A percentile compares a stretch with the other conserved stretches of the same genome.
These are phyloP conservation scores for Cyanoderma ruficeps DNA, from an alignment of 2,113 vertebrate genomes.

Conservation along the genomic window DNA sequence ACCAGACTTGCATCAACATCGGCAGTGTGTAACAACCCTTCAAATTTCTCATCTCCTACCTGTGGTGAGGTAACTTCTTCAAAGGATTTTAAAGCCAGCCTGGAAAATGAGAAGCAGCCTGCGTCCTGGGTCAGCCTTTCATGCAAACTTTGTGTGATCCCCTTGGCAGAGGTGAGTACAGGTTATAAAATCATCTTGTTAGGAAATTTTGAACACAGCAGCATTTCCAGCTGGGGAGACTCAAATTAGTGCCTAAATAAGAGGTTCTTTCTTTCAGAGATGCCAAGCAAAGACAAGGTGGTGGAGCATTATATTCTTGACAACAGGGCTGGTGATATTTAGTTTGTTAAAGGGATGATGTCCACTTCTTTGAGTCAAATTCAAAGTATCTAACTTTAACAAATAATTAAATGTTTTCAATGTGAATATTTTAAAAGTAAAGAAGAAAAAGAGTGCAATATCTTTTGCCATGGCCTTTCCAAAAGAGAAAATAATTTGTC, in stretches of 20 bases:
- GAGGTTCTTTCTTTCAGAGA: not conserved
- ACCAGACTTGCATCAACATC: not conserved
- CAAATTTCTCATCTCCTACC: constrained; percentile 47
- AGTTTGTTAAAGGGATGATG: not conserved
- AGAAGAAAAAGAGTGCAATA: not conserved
- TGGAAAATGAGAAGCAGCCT: constrained; percentile 23
- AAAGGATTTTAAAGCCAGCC: not conserved
- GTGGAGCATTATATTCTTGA: not conserved
- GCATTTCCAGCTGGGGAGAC: not conserved
- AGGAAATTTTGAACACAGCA: not conserved
- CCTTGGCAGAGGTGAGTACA: not conserved
- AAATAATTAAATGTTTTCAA: not conserved
- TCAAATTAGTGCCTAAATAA: not conserved
- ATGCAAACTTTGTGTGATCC: not conserved
- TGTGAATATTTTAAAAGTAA: not conserved
- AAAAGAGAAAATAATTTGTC: not conserved
- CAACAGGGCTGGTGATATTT: not conserved
- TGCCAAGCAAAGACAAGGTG: not conserved
- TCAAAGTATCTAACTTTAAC: not conserved
- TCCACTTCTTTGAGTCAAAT: not conserved
- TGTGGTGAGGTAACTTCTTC: not conserved
- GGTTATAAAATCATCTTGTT: not conserved
- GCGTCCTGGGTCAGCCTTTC: not conserved
- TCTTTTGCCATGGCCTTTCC: not conserved
- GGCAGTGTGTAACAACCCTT: constrained; percentile 4